Conservation (phyloP, 2,797 vertebrate genomes). For the Oryzias sinensis region DNA sequence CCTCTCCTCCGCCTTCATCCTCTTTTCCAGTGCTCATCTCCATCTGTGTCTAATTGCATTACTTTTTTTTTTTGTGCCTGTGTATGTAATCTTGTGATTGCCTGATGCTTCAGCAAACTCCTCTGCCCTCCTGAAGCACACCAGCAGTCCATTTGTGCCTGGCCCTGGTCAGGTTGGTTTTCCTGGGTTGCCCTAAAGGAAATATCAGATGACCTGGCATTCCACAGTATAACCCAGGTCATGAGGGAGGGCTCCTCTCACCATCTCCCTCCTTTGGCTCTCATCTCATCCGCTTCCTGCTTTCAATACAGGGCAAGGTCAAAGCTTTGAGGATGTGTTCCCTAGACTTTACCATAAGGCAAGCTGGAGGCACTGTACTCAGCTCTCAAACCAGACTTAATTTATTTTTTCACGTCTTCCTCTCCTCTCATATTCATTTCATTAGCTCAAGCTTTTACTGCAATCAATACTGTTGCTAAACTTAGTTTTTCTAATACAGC, state of each 20-base stretch:
- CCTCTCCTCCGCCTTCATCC: constrained; percentile 22
- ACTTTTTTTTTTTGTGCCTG: constrained; percentile 51
- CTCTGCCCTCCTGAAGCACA: constrained; percentile 28
- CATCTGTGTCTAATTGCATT: constrained; percentile 77
- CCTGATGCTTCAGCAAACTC: constrained; percentile 41
- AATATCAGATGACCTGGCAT: constrained; percentile 82
- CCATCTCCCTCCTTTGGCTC: constrained; percentile 46
- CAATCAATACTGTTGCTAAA: constrained; percentile 74
- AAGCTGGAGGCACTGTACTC: constrained; percentile 69
- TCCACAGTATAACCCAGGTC: constrained; percentile 72
- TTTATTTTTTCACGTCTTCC: constrained; percentile 60
- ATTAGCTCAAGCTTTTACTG: constrained; percentile 72
- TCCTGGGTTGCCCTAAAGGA: constrained; percentile 81
- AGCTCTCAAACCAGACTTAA: constrained; percentile 47
- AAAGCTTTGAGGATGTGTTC: constrained; percentile 74
- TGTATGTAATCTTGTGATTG: constrained; percentile 68
- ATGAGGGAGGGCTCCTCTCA: constrained; percentile 71
- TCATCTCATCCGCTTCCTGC: constrained; percentile 73
- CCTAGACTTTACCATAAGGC: constrained; percentile 72
- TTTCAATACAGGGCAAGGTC: constrained; percentile 82
- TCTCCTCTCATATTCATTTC: constrained; percentile 72
- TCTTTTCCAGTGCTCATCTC: constrained; percentile 49
- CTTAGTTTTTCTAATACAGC: constrained; percentile 66
- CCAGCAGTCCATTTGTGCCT: constrained; percentile 73
- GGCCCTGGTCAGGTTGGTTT: constrained; percentile 71